phyloP scores from a whole-genome alignment of 2,888 invertebrate species.

The Glaucopsyche alexis region DNA sequence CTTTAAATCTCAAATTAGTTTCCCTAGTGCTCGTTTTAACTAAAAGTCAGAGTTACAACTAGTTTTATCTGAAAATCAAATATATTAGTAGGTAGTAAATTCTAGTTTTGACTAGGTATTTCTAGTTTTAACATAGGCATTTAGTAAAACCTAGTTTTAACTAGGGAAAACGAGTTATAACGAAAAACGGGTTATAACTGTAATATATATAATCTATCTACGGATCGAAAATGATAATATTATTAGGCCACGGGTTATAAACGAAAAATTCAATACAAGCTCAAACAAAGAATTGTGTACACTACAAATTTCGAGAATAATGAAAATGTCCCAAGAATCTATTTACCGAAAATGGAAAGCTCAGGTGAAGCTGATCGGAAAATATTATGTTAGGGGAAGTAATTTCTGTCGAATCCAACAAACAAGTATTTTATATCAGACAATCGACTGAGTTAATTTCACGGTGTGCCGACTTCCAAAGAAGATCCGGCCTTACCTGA shows the following conservation, averaged over 20 bases:
- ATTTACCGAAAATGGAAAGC: constrained; percentile 24
- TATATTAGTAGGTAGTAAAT: no score
- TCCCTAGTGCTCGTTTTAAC: no score
- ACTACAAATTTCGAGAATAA: constrained; percentile 6
- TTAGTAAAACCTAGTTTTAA: no score
- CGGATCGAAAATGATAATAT: background rate
- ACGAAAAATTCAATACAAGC: constrained; percentile 5
- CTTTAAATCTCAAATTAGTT: no score
- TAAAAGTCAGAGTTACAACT: no score
- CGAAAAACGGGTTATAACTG: no score
- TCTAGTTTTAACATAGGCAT: no score
- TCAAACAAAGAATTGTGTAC: constrained; percentile 1
- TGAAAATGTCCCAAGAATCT: constrained; percentile 14
- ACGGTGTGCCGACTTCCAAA: constrained; percentile 59
- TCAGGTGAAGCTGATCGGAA: constrained; percentile 28
- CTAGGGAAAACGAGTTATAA: no score
- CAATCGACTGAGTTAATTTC: constrained; percentile 70
- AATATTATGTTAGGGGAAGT: constrained; percentile 38
- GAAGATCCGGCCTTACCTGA: constrained; percentile 49
- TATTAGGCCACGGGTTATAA: background rate
- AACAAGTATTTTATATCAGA: constrained; percentile 58
- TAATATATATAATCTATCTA: no score
- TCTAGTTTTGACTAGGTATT: no score
- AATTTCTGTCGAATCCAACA: constrained; percentile 45
- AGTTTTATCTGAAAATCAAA: no score